Conservation (phyloP, 2,797 vertebrate genomes). For the Notoglanidium macrostoma region DNA sequence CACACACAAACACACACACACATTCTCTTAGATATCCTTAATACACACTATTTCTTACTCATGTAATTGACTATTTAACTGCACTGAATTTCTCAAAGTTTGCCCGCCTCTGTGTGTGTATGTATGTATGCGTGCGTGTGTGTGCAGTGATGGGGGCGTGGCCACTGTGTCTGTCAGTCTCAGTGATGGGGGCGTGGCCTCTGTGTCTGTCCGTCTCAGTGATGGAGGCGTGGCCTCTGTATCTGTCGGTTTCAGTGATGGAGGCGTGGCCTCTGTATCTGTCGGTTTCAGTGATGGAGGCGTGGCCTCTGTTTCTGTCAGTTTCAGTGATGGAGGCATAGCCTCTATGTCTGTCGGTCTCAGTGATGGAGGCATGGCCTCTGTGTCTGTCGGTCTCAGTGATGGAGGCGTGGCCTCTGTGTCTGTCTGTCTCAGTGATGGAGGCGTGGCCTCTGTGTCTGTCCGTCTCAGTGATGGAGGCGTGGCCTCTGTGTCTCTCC, state of each 20-base stretch:
- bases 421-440: no score
- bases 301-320: not conserved
- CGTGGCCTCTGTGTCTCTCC: no score
- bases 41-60: slow-evolving; percentile 22
- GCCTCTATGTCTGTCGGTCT: not conserved
- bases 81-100: slow-evolving; percentile 8
- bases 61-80: slow-evolving; percentile 36
- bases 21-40: slow-evolving; percentile 6
- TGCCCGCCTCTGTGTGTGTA: not conserved
- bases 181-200: not conserved
- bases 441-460: no score
- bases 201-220: not conserved
- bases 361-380: not conserved
- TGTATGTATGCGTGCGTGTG: not conserved
- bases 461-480: no score
- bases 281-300: not conserved
- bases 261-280: not conserved
- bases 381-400: not conserved
- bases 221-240: not conserved
- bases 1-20: not conserved
- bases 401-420: no score
- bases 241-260: not conserved
- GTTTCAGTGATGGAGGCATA: not conserved
- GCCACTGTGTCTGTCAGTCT: not conserved
- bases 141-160: not conserved